Evolutionary conservation across 2,797 vertebrate species (phyloP).

Genomic region (Coracias cyanogaster): DNA sequence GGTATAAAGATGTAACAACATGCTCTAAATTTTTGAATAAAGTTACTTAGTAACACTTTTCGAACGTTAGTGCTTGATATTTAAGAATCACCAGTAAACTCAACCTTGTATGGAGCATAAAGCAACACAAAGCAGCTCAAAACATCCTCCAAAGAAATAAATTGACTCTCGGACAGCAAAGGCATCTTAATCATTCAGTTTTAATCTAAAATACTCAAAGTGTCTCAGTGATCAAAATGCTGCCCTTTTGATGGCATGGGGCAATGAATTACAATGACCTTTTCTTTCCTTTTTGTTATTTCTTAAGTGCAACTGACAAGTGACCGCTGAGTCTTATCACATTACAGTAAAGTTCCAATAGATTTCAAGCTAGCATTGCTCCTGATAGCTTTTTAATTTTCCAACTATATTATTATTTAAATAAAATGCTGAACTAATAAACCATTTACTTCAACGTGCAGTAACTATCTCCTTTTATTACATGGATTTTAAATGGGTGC

Average conservation of each 20-base stretch:
- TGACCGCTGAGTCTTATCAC: fast-evolving
- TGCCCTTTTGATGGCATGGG: not conserved
- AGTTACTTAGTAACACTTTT: not conserved
- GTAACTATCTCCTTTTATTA: not conserved
- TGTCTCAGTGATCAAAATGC: not conserved
- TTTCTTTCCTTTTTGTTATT: not conserved
- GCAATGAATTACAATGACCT: not conserved
- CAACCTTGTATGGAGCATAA: not conserved
- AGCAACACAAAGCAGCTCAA: not conserved
- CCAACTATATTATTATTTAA: not conserved
- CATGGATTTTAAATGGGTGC: not conserved
- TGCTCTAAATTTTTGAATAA: not conserved
- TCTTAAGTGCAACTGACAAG: not conserved
- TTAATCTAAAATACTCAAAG: not conserved
- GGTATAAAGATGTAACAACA: not conserved
- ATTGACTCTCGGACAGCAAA: not conserved
- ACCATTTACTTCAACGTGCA: not conserved
- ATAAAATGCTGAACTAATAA: not conserved
- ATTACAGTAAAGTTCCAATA: not conserved
- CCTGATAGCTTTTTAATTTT: not conserved
- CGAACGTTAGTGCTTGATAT: not conserved
- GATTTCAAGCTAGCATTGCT: not conserved
- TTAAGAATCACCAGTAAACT: not conserved
- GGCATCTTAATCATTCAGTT: not conserved
- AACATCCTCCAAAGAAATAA: not conserved